Base-by-base conservation (phyloP, 2,113 vertebrate genomes). In the Perca flavescens region DNA sequence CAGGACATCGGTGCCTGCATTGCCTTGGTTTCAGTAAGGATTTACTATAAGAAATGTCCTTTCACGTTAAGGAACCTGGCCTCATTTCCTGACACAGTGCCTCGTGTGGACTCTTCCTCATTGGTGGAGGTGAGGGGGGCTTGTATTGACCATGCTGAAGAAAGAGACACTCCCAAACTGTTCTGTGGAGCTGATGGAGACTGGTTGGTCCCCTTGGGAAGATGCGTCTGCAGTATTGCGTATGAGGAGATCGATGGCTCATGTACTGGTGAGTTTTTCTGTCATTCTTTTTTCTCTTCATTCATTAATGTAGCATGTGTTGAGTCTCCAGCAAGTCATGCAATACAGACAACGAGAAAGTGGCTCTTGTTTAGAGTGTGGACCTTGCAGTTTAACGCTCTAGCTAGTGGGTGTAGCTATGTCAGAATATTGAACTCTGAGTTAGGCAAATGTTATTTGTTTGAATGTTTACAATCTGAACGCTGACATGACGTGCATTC, bases 1-100 rank as follows among this genome's bases (percentile, higher is more conserved):
- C 98, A 99, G 91, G 98, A 99, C 95, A 98, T 99, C 0, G 98
- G 98, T 0, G 98, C 98, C 0, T 99, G 98, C 89, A 99, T 99
- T 34, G 98, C 98, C 19, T 88, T 99, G 83, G 98, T 99, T 2
- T 99, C 98, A 0, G 97, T 98, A 12, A 95, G 97, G 56, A 96
- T 98, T 76, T 99, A 98, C 90, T 98, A 99, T 83, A 99, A 99
- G 87, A 98, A 98, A 87, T 98, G 97, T 80, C 98, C 98, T 2
- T 97, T 97, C 92, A 99, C 97, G 0, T 95, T 98, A 75, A 95
- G 97, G 25, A 99, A 98, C 77, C 89, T 99, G 93, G 98, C 98
- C 79, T 78, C 97, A 84, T 99, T 99, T 91, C 98, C 98, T 2
- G 98, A 99, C 88, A 99, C 98, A 13, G 96, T 99, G 75, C 98